Conservation (phyloP, 2,113 vertebrate species). For the Salvelinus fontinalis region DNA sequence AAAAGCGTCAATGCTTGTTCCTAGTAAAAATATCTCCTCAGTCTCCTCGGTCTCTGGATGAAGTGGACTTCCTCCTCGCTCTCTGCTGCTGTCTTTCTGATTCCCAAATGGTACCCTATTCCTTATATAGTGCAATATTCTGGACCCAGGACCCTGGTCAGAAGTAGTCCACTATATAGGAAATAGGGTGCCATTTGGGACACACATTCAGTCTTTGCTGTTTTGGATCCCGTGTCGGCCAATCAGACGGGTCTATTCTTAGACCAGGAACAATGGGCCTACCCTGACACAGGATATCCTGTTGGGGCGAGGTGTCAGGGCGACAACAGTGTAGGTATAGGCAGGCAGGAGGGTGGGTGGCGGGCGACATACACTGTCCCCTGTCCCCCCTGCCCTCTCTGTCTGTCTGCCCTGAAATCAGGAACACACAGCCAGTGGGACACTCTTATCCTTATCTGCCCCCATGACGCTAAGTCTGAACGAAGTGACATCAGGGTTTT, state of each 20-base stretch:
- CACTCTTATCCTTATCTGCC: constrained; percentile 4
- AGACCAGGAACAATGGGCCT: constrained; percentile 66
- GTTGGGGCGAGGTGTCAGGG: constrained; percentile 72
- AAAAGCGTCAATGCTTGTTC: constrained; percentile 38
- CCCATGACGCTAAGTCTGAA: background rate
- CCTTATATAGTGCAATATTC: no score
- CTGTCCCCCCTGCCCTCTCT: background rate
- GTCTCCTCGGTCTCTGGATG: background rate
- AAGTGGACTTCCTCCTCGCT: constrained; percentile 2
- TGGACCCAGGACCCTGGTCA: no score
- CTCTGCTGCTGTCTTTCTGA: constrained; percentile 60
- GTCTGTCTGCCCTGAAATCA: background rate
- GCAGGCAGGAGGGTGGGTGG: constrained; percentile 13
- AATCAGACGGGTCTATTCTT: constrained; percentile 70
- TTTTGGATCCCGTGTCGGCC: constrained; percentile 56
- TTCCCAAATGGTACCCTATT: no score
- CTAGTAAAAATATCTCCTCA: constrained; percentile 54
- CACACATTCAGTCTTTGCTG: no score
- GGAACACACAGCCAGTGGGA: constrained; percentile 15
- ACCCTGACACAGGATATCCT: constrained; percentile 72
- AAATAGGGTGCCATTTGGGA: no score
- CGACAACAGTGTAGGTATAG: constrained; percentile 47
- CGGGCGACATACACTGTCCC: constrained; percentile 27
- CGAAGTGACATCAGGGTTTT: background rate
- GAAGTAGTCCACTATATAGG: no score